Evolutionary conservation across 2,888 invertebrate genomes (phyloP).

Genomic region (Agriopis leucophaearia): DNA sequence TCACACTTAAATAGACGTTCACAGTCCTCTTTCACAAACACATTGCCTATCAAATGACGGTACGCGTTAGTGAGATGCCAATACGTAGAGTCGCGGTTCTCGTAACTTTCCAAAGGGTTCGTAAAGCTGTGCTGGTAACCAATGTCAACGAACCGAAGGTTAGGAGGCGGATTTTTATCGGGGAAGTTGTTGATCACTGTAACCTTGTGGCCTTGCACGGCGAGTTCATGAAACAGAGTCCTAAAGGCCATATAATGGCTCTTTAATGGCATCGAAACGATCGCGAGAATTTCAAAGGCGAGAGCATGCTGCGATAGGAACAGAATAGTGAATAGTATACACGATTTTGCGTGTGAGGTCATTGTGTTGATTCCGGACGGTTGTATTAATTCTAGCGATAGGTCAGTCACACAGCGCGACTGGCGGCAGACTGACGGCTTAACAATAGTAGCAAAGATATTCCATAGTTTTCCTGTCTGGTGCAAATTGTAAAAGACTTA

Average conservation of each 20-base stretch:
- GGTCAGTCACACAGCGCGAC: conserved; percentile 31
- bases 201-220: conserved; percentile 86
- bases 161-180: conserved; percentile 67
- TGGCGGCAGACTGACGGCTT: conserved; percentile 24
- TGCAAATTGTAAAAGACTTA: background rate
- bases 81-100: conserved; percentile 49
- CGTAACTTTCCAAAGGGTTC: conserved; percentile 49
- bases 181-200: conserved; percentile 88
- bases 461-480: background rate
- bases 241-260: conserved; percentile 89
- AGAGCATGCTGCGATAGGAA: conserved; percentile 51
- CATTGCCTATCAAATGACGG: conserved; percentile 29
- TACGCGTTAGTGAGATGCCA: conserved; percentile 47
- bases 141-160: conserved; percentile 85
- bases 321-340: conserved; percentile 23
- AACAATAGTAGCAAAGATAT: conserved; percentile 11
- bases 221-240: conserved; percentile 85
- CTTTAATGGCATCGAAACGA: conserved; percentile 86
- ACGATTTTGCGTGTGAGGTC: conserved; percentile 23
- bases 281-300: conserved; percentile 78
- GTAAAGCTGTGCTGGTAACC: conserved; percentile 29
- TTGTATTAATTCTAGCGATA: conserved; percentile 26
- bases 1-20: conserved; percentile 56
- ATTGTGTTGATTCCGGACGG: conserved; percentile 18
- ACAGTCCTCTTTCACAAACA: conserved; percentile 56